Percentiles rank a stretch among this genome's conserved stretches.
These are phyloP conservation scores for Synanthedon vespiformis DNA, from an alignment of 2,888 invertebrate genomes.

Conservation along the genomic window DNA sequence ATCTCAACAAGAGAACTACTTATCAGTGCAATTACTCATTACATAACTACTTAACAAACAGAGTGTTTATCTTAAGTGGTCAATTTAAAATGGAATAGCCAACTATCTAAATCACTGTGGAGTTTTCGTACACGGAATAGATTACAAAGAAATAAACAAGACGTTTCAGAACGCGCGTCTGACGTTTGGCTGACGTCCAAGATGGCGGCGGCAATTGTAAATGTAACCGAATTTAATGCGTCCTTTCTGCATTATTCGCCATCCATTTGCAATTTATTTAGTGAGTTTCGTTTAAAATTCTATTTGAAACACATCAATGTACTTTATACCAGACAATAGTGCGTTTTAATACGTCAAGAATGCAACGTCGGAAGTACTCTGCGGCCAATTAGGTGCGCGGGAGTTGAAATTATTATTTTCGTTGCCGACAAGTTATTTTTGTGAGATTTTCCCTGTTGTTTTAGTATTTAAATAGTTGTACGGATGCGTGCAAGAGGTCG, in stretches of 20 bases:
- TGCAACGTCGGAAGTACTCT: neutral
- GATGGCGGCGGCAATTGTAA: neutral
- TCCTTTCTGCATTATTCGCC: neutral
- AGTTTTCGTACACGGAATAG: neutral
- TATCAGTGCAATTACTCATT: neutral
- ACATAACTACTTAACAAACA: neutral
- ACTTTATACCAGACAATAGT: neutral
- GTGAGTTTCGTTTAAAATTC: neutral
- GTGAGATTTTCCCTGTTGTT: neutral
- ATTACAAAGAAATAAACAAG: constrained; percentile 1
- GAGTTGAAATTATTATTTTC: neutral
- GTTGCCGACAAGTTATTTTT: neutral
- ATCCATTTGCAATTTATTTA: neutral
- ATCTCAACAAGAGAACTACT: neutral
- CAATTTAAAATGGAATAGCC: constrained; percentile 8
- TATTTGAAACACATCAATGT: neutral
- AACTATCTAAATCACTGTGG: constrained; percentile 2
- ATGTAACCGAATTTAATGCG: neutral
- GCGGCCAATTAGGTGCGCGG: neutral
- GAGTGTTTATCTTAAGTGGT: constrained; percentile 9
- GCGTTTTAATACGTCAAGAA: neutral
- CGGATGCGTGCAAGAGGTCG: neutral
- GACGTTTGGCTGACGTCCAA: constrained; percentile 8
- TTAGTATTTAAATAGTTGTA: neutral
- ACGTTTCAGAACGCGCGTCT: constrained; percentile 1